A percentile compares a stretch with the other conserved stretches of the same genome.
phyloP scores from a whole-genome alignment of 2,113 vertebrate species.

The Colossoma macropomum region DNA sequence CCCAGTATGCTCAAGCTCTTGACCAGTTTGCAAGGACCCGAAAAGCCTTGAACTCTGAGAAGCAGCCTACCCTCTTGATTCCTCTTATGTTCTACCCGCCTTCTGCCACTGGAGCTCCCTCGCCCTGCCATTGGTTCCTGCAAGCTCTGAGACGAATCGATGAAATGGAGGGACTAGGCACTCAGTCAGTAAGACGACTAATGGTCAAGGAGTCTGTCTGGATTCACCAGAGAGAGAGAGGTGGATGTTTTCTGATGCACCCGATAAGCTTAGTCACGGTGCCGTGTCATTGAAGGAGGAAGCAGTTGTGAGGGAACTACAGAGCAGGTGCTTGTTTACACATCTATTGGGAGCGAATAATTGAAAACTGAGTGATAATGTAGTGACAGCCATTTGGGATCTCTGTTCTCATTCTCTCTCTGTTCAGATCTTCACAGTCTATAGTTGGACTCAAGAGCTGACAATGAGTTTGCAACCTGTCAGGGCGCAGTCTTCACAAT shows the following conservation, averaged over 20 bases:
- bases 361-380: constrained; percentile 48
- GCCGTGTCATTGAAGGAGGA: background rate
- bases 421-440: constrained; percentile 21
- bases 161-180: constrained; percentile 75
- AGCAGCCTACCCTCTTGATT: constrained; percentile 2
- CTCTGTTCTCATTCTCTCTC: background rate
- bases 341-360: constrained; percentile 44
- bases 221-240: constrained; percentile 58
- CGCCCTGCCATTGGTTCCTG: constrained; percentile 49
- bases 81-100: background rate
- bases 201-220: constrained; percentile 24
- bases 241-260: background rate
- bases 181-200: constrained; percentile 71
- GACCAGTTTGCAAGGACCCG: background rate
- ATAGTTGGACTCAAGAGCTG: constrained; percentile 20
- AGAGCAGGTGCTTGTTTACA: constrained; percentile 30
- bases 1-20: background rate
- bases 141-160: constrained; percentile 67
- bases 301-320: constrained; percentile 1
- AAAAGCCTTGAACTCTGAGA: background rate
- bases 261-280: background rate
- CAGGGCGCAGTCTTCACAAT: background rate
- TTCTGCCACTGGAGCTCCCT: constrained; percentile 14
- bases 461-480: constrained; percentile 30
- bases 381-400: constrained; percentile 34